Conservation (phyloP, 2,113 vertebrate species). For the Sturnus vulgaris region DNA sequence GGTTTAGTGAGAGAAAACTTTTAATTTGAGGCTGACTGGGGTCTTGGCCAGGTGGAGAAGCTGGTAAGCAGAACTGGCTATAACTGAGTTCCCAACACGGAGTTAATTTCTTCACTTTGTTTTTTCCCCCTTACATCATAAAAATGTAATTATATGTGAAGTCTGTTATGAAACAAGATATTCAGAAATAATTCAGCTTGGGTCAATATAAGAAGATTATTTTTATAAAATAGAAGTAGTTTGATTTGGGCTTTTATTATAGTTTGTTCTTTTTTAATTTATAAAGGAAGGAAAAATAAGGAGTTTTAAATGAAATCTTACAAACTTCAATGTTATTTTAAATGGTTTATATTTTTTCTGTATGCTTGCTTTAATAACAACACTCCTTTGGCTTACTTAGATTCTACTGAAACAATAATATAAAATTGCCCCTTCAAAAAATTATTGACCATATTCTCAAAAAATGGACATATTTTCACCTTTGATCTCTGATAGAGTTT, state of each 20-base stretch:
- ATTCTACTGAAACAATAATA: background rate
- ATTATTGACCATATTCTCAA: background rate
- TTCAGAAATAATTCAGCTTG: background rate
- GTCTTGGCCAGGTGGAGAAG: background rate
- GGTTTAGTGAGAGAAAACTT: background rate
- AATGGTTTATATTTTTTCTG: background rate
- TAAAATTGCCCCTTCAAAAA: background rate
- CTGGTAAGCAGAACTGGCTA: background rate
- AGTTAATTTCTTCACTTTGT: background rate
- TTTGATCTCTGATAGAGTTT: background rate
- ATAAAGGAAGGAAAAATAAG: background rate
- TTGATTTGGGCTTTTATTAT: background rate
- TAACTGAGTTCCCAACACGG: background rate
- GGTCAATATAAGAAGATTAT: background rate
- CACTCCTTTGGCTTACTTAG: background rate
- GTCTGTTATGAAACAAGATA: background rate
- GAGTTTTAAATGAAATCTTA: background rate
- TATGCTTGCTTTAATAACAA: background rate
- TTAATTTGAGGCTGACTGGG: background rate
- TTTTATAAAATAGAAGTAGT: background rate
- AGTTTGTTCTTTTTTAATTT: background rate
- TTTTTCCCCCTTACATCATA: background rate
- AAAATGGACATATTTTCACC: background rate
- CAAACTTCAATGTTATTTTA: background rate
- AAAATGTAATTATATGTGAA: background rate